A percentile compares a stretch with the other conserved stretches of the same genome.
phyloP scores from a whole-genome alignment of 2,113 vertebrate species.

The Engystomops pustulosus region DNA sequence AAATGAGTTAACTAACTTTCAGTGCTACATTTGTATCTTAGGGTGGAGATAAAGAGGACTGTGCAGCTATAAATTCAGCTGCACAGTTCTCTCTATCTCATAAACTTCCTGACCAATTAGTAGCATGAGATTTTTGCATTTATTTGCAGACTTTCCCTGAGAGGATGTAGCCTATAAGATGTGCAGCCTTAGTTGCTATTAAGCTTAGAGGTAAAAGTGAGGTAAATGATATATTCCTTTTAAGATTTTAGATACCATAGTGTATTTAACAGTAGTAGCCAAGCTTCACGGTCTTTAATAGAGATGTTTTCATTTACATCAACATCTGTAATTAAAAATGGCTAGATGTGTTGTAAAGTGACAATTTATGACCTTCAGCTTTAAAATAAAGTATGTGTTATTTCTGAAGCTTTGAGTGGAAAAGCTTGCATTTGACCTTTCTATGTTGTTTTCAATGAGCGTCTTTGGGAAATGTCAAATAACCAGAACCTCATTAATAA shows the following conservation, averaged over 20 bases:
- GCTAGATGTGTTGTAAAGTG: slow-evolving; percentile 54
- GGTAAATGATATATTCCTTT: background rate
- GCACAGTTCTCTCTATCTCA: too few species aligned
- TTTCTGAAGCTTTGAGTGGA: slow-evolving; percentile 59
- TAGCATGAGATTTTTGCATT: too few species aligned
- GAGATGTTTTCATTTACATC: slow-evolving; percentile 42
- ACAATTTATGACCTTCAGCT: slow-evolving; percentile 42
- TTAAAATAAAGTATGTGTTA: slow-evolving; percentile 54
- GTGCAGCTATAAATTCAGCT: too few species aligned
- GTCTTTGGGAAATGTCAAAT: slow-evolving; percentile 66
- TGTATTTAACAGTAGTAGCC: background rate
- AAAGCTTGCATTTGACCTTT: slow-evolving; percentile 62
- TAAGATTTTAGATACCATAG: background rate
- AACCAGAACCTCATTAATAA: slow-evolving; percentile 68
- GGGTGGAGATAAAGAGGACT: too few species aligned
- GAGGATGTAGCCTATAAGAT: too few species aligned
- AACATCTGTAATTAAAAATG: slow-evolving; percentile 42
- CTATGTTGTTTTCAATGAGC: slow-evolving; percentile 60
- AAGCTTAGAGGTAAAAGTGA: too few species aligned
- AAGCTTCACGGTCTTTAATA: background rate
- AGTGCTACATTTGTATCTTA: too few species aligned
- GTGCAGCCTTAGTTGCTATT: too few species aligned
- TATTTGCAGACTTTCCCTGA: too few species aligned
- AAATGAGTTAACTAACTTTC: too few species aligned
- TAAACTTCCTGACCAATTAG: too few species aligned